Evolutionary conservation across 2,113 vertebrate genomes (phyloP).

Genomic region (Podiceps cristatus): DNA sequence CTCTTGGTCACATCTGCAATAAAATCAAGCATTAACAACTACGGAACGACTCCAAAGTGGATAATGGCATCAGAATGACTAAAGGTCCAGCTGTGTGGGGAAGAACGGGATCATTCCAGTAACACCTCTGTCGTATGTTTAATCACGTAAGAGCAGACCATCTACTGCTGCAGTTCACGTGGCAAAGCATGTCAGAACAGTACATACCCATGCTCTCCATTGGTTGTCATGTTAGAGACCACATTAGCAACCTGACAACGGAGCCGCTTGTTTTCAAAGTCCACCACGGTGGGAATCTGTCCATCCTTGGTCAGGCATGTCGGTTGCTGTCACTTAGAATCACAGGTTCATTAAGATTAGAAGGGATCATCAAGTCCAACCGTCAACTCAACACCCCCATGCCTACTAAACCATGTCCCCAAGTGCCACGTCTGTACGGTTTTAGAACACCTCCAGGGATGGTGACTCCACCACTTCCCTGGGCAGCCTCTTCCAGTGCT

Average conservation of each 20-base stretch:
- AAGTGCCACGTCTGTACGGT: no score
- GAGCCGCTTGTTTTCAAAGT: not conserved
- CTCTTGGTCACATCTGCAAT: not conserved
- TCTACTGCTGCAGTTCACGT: not conserved
- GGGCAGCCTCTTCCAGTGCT: no score
- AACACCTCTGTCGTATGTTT: not conserved
- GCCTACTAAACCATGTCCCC: no score
- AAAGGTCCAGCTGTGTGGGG: not conserved
- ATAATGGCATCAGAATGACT: not conserved
- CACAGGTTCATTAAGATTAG: no score
- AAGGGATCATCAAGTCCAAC: no score
- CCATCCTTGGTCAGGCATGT: fast-evolving
- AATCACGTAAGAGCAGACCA: not conserved
- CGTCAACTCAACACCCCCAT: no score
- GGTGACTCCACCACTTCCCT: no score
- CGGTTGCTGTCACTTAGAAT: not conserved
- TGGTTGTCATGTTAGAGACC: fast-evolving
- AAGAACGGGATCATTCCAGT: not conserved
- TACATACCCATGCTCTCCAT: fast-evolving
- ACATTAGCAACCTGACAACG: fast-evolving
- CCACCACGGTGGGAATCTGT: not conserved
- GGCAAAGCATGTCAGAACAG: not conserved
- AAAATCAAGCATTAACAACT: not conserved
- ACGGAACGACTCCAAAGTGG: fast-evolving
- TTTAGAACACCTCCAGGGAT: no score